Base-by-base conservation (phyloP, 2,888 invertebrate genomes). In the Nowickia ferox region DNA sequence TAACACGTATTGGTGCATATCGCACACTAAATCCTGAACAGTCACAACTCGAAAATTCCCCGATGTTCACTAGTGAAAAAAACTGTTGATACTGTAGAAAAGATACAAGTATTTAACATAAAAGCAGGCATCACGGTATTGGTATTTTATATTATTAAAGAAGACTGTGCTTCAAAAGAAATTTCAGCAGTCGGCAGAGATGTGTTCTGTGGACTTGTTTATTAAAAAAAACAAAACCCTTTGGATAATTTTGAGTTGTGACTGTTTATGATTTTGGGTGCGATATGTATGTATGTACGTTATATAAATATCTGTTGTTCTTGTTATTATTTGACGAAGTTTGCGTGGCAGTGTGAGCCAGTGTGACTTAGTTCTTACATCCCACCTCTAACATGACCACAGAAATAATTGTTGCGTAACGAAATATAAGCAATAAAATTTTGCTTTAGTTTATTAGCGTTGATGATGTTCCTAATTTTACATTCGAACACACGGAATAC, bases 391-490 rank as follows among this genome's bases (percentile, higher is more conserved):
- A 57, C 57, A 76, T 63, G 55, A 65, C 69, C 76, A 42, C 4
- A 40, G 72, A 76, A 82, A 48, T 82, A 69, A 76, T 69, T 82
- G 82, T 76, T 82, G 75, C 55, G 69, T 76, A 82, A 76, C 82
- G 69, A 82, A 82, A 82, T 55, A 69, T 40, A 76, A 76, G 75
- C 75, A 75, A 82, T 82, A 82, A 61, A 82, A 82, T 82, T 40
- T 75, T 75, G 75, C 69, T 82, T 69, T 63, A 76, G 81, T 82
- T 82, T 82, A 76, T 82, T 75, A 76, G 46, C 68, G 55, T 38
- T 61, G 68, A 48, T 61, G 69, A 82, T 44, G 81, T 63, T 69
- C 61, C 63, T 40, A 46, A 55, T 65, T 80, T 57, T 40, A 30
- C 46, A 71, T 63, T 61, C 30, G 55, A 63, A 40, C 63, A 55